A percentile compares a stretch with the other conserved stretches of the same genome.
Evolutionary conservation across 2,113 vertebrate species (phyloP).

Genomic region (Python bivittatus): DNA sequence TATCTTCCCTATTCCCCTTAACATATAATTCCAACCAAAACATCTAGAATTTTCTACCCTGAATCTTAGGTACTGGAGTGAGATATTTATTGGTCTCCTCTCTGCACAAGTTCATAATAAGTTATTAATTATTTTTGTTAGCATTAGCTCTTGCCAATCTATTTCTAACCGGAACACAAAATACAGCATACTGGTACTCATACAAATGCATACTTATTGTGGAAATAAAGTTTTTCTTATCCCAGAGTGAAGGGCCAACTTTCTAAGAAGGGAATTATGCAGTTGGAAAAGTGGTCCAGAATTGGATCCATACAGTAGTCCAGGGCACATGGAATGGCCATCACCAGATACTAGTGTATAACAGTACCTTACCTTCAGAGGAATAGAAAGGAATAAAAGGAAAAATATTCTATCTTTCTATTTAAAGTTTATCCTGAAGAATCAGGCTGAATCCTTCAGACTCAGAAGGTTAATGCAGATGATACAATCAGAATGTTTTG

Average conservation of each 20-base stretch:
- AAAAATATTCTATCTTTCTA: not conserved
- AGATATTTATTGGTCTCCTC: not conserved
- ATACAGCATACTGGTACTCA: not conserved
- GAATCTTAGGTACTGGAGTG: not conserved
- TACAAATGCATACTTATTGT: not conserved
- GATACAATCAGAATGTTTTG: not conserved
- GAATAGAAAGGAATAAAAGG: not conserved
- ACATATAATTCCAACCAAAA: not conserved
- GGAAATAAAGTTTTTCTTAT: not conserved
- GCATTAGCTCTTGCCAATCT: not conserved
- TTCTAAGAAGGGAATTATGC: not conserved
- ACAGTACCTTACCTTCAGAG: not conserved
- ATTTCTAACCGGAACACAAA: not conserved
- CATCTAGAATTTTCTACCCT: not conserved
- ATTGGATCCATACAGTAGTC: not conserved
- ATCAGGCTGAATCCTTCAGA: not conserved
- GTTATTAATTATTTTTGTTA: not conserved
- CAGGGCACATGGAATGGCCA: no score
- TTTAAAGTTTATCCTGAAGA: accelerated
- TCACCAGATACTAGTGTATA: not conserved
- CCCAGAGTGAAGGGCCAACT: not conserved
- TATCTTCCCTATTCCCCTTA: not conserved
- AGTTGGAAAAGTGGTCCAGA: not conserved
- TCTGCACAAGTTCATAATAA: not conserved
- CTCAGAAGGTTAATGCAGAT: not conserved